A percentile compares a stretch with the other conserved stretches of the same genome.
Conservation (phyloP, 2,797 vertebrate species). For the Decapterus maruadsi region DNA sequence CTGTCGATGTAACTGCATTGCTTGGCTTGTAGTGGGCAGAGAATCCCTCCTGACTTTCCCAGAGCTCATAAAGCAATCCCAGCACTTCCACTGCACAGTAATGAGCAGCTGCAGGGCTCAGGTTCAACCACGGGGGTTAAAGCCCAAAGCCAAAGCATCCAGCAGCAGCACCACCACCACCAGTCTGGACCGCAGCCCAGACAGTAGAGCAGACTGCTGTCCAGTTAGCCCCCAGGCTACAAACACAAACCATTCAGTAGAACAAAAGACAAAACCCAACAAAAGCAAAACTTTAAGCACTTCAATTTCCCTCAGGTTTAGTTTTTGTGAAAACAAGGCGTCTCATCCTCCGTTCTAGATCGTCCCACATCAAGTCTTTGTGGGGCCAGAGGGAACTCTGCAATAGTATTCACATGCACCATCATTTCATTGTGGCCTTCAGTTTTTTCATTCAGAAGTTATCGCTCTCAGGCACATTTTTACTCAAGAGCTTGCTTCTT, state of each 20-base stretch:
- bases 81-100: conserved; percentile 64
- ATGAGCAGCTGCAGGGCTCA: conserved; percentile 76
- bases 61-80: conserved; percentile 69
- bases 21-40: conserved; percentile 51
- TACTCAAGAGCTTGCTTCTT: conserved; percentile 13
- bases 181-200: conserved; percentile 69
- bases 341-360: conserved; percentile 40
- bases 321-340: conserved; percentile 45
- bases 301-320: conserved; percentile 31
- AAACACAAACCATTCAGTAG: conserved; percentile 56
- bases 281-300: conserved; percentile 44
- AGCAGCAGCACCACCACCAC: conserved; percentile 32
- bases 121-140: conserved; percentile 69
- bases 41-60: conserved; percentile 69
- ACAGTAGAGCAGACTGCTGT: conserved; percentile 64
- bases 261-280: conserved; percentile 64
- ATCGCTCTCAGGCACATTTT: conserved; percentile 27
- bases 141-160: conserved; percentile 64
- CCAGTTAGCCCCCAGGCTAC: conserved; percentile 61
- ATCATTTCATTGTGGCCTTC: conserved; percentile 26
- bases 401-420: background rate
- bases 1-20: conserved; percentile 56
- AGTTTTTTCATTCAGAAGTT: conserved; percentile 17
- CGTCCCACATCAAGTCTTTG: conserved; percentile 37
- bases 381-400: conserved; percentile 28